Evolutionary conservation across 2,113 vertebrate species (phyloP), one percentile per base, ranked within the genome.

Genomic region (Eurystomus gularis): DNA sequence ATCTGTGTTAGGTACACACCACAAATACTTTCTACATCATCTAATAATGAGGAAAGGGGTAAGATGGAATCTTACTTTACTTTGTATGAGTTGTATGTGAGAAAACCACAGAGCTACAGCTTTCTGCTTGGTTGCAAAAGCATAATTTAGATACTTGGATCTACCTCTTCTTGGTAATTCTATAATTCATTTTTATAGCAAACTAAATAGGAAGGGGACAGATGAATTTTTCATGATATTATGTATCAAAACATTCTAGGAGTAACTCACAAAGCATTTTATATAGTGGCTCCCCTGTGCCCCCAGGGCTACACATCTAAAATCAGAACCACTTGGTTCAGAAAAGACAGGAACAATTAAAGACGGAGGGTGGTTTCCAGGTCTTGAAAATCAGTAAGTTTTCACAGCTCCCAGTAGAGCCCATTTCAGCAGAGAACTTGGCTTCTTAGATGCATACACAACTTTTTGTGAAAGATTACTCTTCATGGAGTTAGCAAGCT

Each of bases 61-160:
- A 82, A 64, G 29, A 52, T 3, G 26, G 68, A 62, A 61, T 70
- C n/a, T 72, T 65, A 33, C 21, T 83, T 83, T 46, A 31, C 18
- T 76, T 72, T 0, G 1, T 20, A 46, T 0, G 0, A 13, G 40
- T 37, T 91, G 24, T 46, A n/a, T 86, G n/a, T 72, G 44, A 66
- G 54, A 81, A 52, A 94, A 61, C 13, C 3, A 1, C 39, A 33
- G 61, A 82, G 42, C 44, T 94, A 28, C 44, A 52, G 48, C 42
- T 64, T 68, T 88, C 49, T 68, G 11, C 33, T 55, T 46, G 10
- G 3, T 33, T 88, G 40, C 1, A 5, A 51, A 90, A 52, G 6
- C 9, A 0, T 33, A 10, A 17, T 69, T 85, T 71, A 76, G 18
- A 35, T 24, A 51, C 55, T 62, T 71, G 60, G 37, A 58, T 65